These are phyloP conservation scores for Lithophane semibrunnea DNA, from an alignment of 2,888 invertebrate genomes.

Conservation along the genomic window DNA sequence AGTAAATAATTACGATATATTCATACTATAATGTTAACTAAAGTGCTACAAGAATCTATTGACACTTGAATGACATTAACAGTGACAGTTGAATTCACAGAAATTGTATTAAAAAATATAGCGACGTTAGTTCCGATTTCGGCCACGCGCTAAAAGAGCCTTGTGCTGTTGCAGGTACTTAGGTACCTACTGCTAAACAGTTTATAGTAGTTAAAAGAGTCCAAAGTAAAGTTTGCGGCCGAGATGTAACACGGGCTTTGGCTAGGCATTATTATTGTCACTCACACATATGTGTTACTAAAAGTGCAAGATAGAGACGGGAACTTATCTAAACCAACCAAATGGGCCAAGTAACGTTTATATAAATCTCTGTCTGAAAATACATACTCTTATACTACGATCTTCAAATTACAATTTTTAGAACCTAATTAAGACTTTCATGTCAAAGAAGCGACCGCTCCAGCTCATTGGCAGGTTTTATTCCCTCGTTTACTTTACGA, in stretches of 20 bases:
- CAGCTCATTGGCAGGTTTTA: conserved; percentile 40
- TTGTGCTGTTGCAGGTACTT: too few species aligned
- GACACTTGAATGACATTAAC: too few species aligned
- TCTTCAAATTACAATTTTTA: conserved; percentile 11
- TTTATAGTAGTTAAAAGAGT: background rate
- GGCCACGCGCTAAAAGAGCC: background rate
- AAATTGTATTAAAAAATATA: background rate
- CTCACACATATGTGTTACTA: background rate
- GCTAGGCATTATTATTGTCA: background rate
- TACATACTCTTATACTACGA: too few species aligned
- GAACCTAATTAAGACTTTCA: conserved; percentile 10
- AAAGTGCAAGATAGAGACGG: background rate
- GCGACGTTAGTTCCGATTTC: background rate
- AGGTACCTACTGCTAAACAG: background rate
- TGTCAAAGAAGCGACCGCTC: background rate
- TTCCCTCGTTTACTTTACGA: conserved; percentile 47
- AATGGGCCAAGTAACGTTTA: background rate
- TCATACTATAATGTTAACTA: background rate
- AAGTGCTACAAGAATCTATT: too few species aligned
- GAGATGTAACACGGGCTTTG: background rate
- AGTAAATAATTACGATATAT: background rate
- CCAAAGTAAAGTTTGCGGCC: background rate
- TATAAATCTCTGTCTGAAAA: background rate
- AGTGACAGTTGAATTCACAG: too few species aligned
- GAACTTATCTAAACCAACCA: background rate